phyloP scores from a whole-genome alignment of 2,888 invertebrate species.

The Amphipyra tragopoginis region DNA sequence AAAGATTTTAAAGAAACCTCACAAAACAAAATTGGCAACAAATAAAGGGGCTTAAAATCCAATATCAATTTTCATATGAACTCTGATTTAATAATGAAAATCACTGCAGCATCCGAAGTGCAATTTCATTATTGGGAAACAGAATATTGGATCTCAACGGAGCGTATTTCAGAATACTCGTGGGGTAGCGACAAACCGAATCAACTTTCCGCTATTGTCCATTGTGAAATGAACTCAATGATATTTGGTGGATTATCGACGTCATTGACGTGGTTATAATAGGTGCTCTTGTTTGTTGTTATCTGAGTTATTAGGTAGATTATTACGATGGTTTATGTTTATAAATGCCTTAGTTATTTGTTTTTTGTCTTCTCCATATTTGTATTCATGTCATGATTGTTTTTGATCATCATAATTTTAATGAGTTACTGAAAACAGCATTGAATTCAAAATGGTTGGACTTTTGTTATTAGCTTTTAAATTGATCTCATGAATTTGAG shows the following conservation, averaged over 20 bases:
- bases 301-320: conserved; percentile 6
- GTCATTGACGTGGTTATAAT: conserved; percentile 13
- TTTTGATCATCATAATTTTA: too few relatives aligned
- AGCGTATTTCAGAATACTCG: conserved; percentile 76
- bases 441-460: too few relatives aligned
- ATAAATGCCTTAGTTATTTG: too few relatives aligned
- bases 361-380: too few relatives aligned
- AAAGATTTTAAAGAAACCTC: conserved; percentile 28
- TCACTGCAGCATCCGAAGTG: conserved; percentile 83
- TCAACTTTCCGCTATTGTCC: conserved; percentile 73
- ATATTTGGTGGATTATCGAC: conserved; percentile 35
- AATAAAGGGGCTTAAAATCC: conserved; percentile 59
- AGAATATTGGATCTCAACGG: conserved; percentile 81
- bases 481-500: too few relatives aligned
- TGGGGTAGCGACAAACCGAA: conserved; percentile 76
- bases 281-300: conserved; percentile 12
- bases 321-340: too few relatives aligned
- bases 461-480: too few relatives aligned
- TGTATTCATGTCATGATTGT: too few relatives aligned
- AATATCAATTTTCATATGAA: conserved; percentile 70
- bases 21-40: conserved; percentile 41
- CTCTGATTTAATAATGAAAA: conserved; percentile 84
- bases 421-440: too few relatives aligned
- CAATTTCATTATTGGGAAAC: conserved; percentile 84
- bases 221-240: conserved; percentile 35